Conservation (phyloP, 1,140 invertebrate species). For the Scylla paramamosain region DNA sequence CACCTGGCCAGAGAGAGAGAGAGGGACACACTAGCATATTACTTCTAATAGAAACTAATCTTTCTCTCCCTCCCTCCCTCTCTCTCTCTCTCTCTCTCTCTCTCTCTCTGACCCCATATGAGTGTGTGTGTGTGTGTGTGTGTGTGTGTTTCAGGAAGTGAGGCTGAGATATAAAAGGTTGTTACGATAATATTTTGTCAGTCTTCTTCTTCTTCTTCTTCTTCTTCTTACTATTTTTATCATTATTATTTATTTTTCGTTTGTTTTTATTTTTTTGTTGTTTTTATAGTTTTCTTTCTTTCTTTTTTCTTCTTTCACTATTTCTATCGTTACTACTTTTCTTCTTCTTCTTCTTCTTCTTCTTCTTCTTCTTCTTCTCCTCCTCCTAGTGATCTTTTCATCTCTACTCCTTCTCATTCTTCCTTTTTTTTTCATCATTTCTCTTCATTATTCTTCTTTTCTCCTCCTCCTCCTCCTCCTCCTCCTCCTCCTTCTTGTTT, state of each 20-base stretch:
- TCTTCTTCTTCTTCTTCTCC: not conserved
- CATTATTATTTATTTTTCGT: not conserved
- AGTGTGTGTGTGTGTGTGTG: too few species aligned
- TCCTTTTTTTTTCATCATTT: too few species aligned
- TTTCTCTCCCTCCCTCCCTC: not conserved
- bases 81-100: constrained; percentile 48
- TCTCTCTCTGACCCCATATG: constrained; percentile 9
- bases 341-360: not conserved
- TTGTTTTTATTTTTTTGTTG: not conserved
- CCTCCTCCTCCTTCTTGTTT: not conserved
- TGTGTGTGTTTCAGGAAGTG: too few species aligned
- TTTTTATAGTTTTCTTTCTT: not conserved
- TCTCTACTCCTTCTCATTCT: too few species aligned
- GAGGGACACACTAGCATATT: too few species aligned
- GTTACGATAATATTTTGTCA: too few species aligned
- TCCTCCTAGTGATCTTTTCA: too few species aligned
- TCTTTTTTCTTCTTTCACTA: not conserved
- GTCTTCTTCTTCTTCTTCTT: not conserved
- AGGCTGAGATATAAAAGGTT: too few species aligned
- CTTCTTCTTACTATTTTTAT: not conserved
- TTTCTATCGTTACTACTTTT: too few species aligned
- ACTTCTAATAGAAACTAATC: too few species aligned
- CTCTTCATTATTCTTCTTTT: not conserved
- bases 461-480: not conserved
- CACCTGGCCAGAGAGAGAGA: too few species aligned